Percentiles rank a stretch among this genome's conserved stretches.
These are phyloP conservation scores for Heliconius sara DNA, from an alignment of 2,888 invertebrate genomes.

Conservation along the genomic window DNA sequence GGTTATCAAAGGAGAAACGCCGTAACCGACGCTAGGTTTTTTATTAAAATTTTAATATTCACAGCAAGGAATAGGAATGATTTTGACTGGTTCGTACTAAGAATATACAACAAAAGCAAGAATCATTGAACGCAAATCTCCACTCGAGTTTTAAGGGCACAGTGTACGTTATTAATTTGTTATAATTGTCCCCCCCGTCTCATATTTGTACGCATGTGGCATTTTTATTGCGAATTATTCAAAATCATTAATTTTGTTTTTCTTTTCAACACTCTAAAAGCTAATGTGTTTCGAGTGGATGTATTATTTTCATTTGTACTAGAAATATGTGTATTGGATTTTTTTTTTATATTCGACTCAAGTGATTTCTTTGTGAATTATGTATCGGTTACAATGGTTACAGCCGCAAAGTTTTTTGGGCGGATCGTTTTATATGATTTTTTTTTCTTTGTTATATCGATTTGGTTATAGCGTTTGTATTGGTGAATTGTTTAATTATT, in stretches of 20 bases:
- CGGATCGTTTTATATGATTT: conserved; percentile 52
- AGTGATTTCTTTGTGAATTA: conserved; percentile 52
- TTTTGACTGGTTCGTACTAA: conserved; percentile 49
- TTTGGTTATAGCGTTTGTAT: neutral
- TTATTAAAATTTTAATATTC: conserved; percentile 47
- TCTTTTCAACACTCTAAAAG: conserved; percentile 72
- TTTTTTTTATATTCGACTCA: conserved; percentile 54
- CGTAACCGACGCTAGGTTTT: conserved; percentile 48
- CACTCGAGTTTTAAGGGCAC: conserved; percentile 81
- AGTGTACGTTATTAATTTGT: conserved; percentile 83
- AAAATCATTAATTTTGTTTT: conserved; percentile 84
- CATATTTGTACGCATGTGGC: conserved; percentile 82
- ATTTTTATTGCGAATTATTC: conserved; percentile 84
- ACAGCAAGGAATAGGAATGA: conserved; percentile 43
- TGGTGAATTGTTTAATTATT: neutral
- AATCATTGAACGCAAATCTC: conserved; percentile 82
- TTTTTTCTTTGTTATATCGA: conserved; percentile 54
- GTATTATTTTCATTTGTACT: conserved; percentile 59
- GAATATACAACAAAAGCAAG: conserved; percentile 73
- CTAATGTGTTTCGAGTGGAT: conserved; percentile 69
- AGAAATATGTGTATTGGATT: conserved; percentile 63
- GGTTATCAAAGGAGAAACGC: conserved; percentile 53
- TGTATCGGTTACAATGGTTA: conserved; percentile 70
- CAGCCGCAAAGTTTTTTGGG: conserved; percentile 36
- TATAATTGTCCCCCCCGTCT: conserved; percentile 79